Evolutionary conservation across 1,140 invertebrate species (phyloP), one percentile per base, ranked within the genome.

Genomic region (Leptoteleia sp.): DNA sequence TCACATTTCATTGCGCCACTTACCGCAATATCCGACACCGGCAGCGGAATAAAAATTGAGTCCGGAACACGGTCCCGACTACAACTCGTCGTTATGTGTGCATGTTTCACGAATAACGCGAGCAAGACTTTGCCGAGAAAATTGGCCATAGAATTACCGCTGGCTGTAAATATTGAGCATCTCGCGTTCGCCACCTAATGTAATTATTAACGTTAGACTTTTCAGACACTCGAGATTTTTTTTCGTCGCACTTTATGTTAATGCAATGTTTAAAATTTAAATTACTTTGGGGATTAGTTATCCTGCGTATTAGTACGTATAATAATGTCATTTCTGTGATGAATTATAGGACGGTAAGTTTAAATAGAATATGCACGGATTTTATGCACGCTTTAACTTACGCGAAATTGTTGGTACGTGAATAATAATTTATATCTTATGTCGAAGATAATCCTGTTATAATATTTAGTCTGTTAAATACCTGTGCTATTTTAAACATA

Each of bases 1-100:
- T 87, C 85, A 88, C 85, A 84, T 88, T 88, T 88, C 83, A 88
- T 86, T 83, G 83, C 83, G 75, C 82, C 82, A 86, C 84, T 88
- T 87, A 87, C 87, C 81, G 81, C 80, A 81, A 82, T 84, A 81
- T 76, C 75, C 68, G 52, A 48, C 81, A 67, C 78, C 78, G 61
- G 72, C 43, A 47, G 50, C 47, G 70, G 62, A 82, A 83, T 85
- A 85, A 83, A 85, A 82, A 83, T 83, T 70, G 76, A 81, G 57
- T 70, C 45, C 57, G 52, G 47, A 43, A 70, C 42, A 16, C 40
- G 33, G 45, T 55, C n/a, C 35, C 19, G 37, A 47, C 68, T 78
- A 67, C 67, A 43, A 54, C 75, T 54, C 71, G 72, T 73, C 38
- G 65, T 61, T 71, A 38, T 50, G 50, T 31, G 79, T 55, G 50